These are phyloP conservation scores for Axea sp. DNA, from an alignment of 2,888 invertebrate species.

Conservation along the genomic window DNA sequence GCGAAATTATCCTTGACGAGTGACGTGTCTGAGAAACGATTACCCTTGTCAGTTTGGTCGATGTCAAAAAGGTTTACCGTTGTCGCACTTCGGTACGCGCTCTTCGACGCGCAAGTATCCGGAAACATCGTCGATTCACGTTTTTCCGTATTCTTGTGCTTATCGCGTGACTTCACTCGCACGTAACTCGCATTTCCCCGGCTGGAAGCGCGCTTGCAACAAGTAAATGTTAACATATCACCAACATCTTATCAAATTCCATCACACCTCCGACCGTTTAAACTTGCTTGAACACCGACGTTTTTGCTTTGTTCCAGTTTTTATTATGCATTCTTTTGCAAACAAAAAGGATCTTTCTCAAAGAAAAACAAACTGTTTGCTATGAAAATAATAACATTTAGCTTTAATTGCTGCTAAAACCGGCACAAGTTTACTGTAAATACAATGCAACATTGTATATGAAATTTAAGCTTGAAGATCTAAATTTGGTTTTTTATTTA, in stretches of 20 bases:
- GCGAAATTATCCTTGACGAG: slow-evolving; percentile 39
- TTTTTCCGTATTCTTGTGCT: slow-evolving; percentile 53
- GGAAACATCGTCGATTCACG: slow-evolving; percentile 32
- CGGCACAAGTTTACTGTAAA: too few relatives aligned
- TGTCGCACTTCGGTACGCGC: too few relatives aligned
- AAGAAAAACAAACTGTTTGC: too few relatives aligned
- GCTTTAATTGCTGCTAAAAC: too few relatives aligned
- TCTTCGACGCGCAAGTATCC: slow-evolving; percentile 9
- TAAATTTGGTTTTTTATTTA: too few relatives aligned
- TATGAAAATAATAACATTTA: too few relatives aligned
- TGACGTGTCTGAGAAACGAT: slow-evolving; percentile 29
- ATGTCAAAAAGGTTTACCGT: too few relatives aligned
- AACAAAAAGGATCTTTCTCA: too few relatives aligned
- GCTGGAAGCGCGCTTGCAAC: slow-evolving; percentile 65
- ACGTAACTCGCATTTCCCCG: slow-evolving; percentile 74
- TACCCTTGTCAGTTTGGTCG: slow-evolving; percentile 51
- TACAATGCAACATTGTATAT: too few relatives aligned
- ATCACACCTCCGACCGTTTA: slow-evolving; percentile 29
- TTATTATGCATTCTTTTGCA: not conserved
- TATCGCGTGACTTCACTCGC: slow-evolving; percentile 65
- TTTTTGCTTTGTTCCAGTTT: slow-evolving; percentile 3
- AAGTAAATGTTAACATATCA: slow-evolving; percentile 61
- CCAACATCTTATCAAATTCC: slow-evolving; percentile 64
- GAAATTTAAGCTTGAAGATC: too few relatives aligned
- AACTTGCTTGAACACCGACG: too few relatives aligned